These are phyloP conservation scores for Ceyx margarethae DNA, from an alignment of 2,113 vertebrate genomes.

Conservation along the genomic window DNA sequence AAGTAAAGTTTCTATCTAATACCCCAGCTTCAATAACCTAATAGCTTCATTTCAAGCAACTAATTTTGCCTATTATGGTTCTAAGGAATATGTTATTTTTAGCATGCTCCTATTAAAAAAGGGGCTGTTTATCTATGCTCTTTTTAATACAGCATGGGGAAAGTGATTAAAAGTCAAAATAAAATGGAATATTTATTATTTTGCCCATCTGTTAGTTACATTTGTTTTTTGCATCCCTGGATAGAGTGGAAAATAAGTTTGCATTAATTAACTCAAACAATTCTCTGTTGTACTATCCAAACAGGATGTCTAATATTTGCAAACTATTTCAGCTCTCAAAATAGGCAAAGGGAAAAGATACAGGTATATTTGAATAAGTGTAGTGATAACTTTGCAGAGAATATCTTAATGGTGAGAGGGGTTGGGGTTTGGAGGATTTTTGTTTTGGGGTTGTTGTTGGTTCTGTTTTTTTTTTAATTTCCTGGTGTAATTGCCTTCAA, in stretches of 20 bases:
- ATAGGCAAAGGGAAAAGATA: conserved; percentile 2
- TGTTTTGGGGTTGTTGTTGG: not conserved
- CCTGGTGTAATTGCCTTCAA: not conserved
- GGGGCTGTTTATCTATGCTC: conserved; percentile 48
- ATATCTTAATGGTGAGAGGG: not conserved
- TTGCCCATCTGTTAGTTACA: conserved; percentile 67
- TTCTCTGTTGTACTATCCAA: conserved; percentile 50
- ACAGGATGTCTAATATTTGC: conserved; percentile 45
- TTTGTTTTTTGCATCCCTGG: conserved; percentile 59
- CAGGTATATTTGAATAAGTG: not conserved
- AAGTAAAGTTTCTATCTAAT: conserved; percentile 3
- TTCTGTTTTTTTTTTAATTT: not conserved
- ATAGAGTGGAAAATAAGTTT: conserved; percentile 64
- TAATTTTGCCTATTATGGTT: not conserved
- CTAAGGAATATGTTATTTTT: conserved; percentile 17
- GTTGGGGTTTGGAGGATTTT: not conserved
- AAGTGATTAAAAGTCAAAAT: conserved; percentile 67
- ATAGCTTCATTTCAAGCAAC: not conserved
- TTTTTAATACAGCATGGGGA: conserved; percentile 25
- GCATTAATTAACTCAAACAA: conserved; percentile 67
- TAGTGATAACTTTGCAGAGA: not conserved
- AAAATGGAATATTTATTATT: conserved; percentile 72
- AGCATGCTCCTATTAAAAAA: conserved; percentile 42
- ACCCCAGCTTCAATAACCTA: not conserved
- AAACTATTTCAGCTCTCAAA: conserved; percentile 51